Base-by-base conservation (phyloP, 2,113 vertebrate species). In the Siphamia tubifer region DNA sequence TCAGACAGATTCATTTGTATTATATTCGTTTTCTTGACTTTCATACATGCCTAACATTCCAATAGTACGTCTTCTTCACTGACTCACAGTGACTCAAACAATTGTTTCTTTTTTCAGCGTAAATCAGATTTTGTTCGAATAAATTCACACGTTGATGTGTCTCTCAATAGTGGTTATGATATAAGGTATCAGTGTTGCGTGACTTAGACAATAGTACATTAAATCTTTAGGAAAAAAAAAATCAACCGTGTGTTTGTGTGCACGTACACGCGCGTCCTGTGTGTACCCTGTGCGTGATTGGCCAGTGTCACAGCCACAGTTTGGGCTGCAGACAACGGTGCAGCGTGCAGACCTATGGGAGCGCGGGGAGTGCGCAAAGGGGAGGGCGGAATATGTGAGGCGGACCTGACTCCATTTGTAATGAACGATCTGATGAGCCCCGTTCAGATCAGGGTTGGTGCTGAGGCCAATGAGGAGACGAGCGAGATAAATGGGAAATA, bases 341-440 rank as follows among this genome's bases (percentile, higher is more conserved):
- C 67, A 39, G 58, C 3, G 31, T 8, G 56, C 70, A 60, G 74
- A 79, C 86, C 87, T 83, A 88, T 87, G 70, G 68, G 55, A 70
- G 69, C 27, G 47, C 74, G 30, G 84, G 31, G 40, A 15, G 8
- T 31, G 27, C 61, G 35, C 51, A 28, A 52, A 74, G 65, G 81
- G 85, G 72, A 81, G 82, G 86, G 77, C 65, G 13, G 40, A 68
- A 38, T 4, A 64, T 38, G 56, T 31, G 52, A 82, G 68, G 63
- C 66, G 76, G 76, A 74, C 68, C 60, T 74, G 67, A 77, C 78
- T 82, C 73, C 83, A 86, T 87, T 88, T 77, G 82, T 81, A 79
- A 81, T 63, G 71, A 83, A 76, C 32, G 69, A 74, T 64, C 68
- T 69, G 83, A 60, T 52, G 68, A 68, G 64, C 48, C 39, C 62